Conservation (phyloP, 2,797 vertebrate species). For the Helicolenus hilgendorfi region DNA sequence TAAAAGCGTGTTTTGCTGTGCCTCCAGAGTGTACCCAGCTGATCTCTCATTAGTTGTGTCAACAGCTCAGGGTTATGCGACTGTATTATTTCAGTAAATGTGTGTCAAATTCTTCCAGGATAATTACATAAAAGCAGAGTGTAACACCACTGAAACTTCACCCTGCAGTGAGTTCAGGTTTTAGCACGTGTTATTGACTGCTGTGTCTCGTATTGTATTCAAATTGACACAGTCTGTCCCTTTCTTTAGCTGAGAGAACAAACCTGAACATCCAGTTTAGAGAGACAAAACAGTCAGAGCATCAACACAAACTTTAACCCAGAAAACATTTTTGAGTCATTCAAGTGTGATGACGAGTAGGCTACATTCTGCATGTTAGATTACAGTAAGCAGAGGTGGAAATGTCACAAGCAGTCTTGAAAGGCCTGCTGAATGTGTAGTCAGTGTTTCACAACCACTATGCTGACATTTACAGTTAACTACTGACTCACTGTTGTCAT, state of each 20-base stretch:
- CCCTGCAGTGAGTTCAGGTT: not conserved
- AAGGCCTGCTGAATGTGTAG: not conserved
- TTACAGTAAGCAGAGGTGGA: not conserved
- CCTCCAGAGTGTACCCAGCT: not conserved
- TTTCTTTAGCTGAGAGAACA: not conserved
- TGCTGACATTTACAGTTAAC: not conserved
- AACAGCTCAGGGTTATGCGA: not conserved
- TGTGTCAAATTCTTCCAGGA: not conserved
- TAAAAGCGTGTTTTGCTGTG: not conserved
- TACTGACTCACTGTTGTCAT: not conserved
- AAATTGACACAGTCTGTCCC: not conserved
- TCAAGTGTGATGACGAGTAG: not conserved
- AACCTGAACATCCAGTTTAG: not conserved
- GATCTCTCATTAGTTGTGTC: not conserved
- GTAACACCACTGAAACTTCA: not conserved
- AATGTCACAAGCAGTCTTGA: not conserved
- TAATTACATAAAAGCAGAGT: not conserved
- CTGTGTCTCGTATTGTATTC: not conserved
- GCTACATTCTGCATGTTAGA: not conserved
- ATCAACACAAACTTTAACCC: constrained; percentile 27
- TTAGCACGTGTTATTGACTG: not conserved
- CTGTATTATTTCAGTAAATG: not conserved
- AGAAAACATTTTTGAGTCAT: not conserved
- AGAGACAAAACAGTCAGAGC: not conserved
- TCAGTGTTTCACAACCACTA: not conserved